Percentiles rank a stretch among this genome's conserved stretches.
Evolutionary conservation across 1,140 invertebrate species (phyloP).

Genomic region (Drosophila ficusphila): DNA sequence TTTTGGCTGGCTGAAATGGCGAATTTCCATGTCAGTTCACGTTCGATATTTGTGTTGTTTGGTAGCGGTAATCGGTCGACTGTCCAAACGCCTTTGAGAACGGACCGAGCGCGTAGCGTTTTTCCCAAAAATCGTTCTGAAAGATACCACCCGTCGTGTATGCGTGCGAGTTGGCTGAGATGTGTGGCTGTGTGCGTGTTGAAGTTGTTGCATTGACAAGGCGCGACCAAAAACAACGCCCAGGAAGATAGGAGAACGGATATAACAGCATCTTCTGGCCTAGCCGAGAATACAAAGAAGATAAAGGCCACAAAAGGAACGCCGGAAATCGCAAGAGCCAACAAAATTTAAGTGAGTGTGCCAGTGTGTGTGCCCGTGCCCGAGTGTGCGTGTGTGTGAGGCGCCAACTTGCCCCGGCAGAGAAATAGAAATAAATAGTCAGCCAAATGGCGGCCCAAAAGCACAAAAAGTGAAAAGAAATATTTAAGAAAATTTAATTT

Average conservation of each 20-base stretch:
- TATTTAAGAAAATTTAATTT: constrained; percentile 51
- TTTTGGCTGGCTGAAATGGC: constrained; percentile 54
- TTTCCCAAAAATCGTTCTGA: constrained; percentile 39
- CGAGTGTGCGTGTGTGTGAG: constrained; percentile 31
- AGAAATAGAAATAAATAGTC: constrained; percentile 49
- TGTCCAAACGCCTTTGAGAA: constrained; percentile 16
- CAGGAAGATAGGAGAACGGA: constrained; percentile 30
- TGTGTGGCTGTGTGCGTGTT: constrained; percentile 26
- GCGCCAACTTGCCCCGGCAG: constrained; percentile 68
- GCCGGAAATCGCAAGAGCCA: constrained; percentile 45
- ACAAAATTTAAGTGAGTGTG: constrained; percentile 48
- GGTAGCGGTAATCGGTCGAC: constrained; percentile 68
- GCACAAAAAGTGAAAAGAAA: constrained; percentile 46
- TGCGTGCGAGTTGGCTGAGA: constrained; percentile 16
- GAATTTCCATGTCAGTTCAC: constrained; percentile 75
- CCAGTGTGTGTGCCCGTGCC: constrained; percentile 20
- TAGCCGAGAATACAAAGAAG: constrained; percentile 3
- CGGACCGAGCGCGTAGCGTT: constrained; percentile 59
- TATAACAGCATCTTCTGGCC: constrained; percentile 25
- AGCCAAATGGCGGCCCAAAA: constrained; percentile 24
- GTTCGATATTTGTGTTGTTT: constrained; percentile 83
- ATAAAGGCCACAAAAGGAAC: not conserved
- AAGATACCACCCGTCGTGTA: constrained; percentile 11
- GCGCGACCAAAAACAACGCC: constrained; percentile 58
- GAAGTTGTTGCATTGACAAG: constrained; percentile 63